Base-by-base conservation (phyloP, 2,113 vertebrate species). In the Chaetorhynchus papuensis region DNA sequence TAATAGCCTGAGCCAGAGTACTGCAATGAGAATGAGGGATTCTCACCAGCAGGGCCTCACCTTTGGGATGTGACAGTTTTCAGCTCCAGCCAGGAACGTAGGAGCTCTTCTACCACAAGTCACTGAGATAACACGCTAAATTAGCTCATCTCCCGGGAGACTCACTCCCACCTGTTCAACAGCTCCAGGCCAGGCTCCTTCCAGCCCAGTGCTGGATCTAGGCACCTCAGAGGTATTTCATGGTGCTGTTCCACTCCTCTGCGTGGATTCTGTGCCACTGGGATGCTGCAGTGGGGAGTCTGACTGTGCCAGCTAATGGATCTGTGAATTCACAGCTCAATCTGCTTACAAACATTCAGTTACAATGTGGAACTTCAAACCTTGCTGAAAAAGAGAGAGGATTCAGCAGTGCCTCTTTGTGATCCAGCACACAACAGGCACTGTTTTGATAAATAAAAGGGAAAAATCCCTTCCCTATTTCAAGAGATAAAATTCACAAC, bases 111-210 rank as follows among this genome's bases (percentile, higher is more conserved):
- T 84, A 18, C 76, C 87, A 74, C 78, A 95, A 93, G 86, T 66
- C 69, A 52, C 93, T 78, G 80, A 77, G 86, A 64, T 28, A 86
- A 93, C 49, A 53, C 1, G 12, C 79, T 60, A 64, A 96, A 83
- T 85, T 78, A 94, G 90, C 83, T 89, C 86, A 89, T 94, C 86
- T 93, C 89, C 82, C 54, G 57, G 82, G 74, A 96, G 33, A 92
- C 44, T 78, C 82, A 64, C 59, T 90, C 93, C 92, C 57, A 92
- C 88, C 87, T 94, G 70, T 66, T 86, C 87, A 76, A 26, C 53
- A 88, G 85, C 69, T 89, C 66, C 78, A 86, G 82, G 49, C 52
- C 92, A 91, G 87, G 82, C 71, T 93, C 69, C 37, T 81, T 72
- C 20, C 60, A 91, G 57, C 64, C 75, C 91, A 39, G 60, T 45